Conservation (phyloP, 2,888 invertebrate genomes). For the Gandaritis pyraliata region DNA sequence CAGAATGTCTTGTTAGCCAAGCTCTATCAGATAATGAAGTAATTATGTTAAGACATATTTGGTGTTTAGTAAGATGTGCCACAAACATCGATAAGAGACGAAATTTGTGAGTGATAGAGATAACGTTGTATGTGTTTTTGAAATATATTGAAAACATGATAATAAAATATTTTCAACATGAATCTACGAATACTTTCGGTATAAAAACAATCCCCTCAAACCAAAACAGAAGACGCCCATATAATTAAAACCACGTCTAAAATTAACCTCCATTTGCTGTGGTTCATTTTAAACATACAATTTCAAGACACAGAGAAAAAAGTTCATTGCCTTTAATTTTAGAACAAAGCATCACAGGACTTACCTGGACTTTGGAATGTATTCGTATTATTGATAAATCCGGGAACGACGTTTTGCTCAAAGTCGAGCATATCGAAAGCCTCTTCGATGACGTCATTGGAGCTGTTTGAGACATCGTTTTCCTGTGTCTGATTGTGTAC, state of each 20-base stretch:
- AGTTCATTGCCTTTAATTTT: neutral
- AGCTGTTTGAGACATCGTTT: slow-evolving; percentile 55
- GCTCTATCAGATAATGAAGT: neutral
- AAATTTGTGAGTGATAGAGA: neutral
- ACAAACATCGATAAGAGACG: neutral
- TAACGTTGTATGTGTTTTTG: neutral
- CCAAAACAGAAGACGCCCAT: too few relatives aligned
- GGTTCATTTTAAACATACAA: neutral
- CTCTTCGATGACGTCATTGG: slow-evolving; percentile 56
- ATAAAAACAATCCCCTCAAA: too few relatives aligned
- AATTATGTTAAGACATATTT: neutral
- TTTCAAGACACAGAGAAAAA: neutral
- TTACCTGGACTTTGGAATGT: slow-evolving; percentile 73
- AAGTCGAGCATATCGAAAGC: slow-evolving; percentile 73
- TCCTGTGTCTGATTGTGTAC: slow-evolving; percentile 60
- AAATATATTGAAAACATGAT: neutral
- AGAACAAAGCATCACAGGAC: slow-evolving; percentile 20
- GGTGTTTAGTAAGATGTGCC: slow-evolving; percentile 2
- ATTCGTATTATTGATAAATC: slow-evolving; percentile 69
- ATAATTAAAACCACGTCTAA: neutral
- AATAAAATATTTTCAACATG: too few relatives aligned
- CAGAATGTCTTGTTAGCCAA: neutral
- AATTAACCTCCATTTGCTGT: neutral
- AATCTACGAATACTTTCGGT: too few relatives aligned
- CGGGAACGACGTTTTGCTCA: slow-evolving; percentile 76